These are phyloP conservation scores for Macrosteles quadrilineatus DNA, from an alignment of 1,140 invertebrate species.

Conservation along the genomic window DNA sequence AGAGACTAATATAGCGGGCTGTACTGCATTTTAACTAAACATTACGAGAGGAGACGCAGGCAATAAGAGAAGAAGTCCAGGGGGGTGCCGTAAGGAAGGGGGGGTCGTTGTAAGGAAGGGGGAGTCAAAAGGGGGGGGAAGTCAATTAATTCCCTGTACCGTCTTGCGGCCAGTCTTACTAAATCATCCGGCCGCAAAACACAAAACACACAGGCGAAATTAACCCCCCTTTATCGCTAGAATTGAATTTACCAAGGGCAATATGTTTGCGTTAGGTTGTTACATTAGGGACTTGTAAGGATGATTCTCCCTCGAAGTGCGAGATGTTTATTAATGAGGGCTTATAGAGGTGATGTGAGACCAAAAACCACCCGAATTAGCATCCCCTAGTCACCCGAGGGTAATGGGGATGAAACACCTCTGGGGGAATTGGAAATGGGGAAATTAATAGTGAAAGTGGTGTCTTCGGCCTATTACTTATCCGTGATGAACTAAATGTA, in stretches of 20 bases:
- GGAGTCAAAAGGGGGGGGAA: background rate
- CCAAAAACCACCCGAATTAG: no score
- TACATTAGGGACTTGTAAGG: no score
- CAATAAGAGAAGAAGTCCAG: background rate
- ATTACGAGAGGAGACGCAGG: constrained; percentile 1
- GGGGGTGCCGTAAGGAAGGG: no score
- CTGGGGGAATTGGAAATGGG: no score
- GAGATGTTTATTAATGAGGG: constrained; percentile 24
- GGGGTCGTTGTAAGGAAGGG: no score
- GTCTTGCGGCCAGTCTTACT: background rate
- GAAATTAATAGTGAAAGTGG: no score
- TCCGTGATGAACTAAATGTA: no score
- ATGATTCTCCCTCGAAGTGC: background rate
- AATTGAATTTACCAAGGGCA: constrained; percentile 14
- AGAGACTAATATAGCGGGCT: constrained; percentile 21
- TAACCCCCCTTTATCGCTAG: constrained; percentile 4
- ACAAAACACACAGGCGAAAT: constrained; percentile 20
- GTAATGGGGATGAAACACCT: no score
- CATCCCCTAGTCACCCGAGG: no score
- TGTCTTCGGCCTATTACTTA: no score
- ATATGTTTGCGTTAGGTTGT: constrained; percentile 16
- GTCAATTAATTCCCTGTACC: constrained; percentile 5
- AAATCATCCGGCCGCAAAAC: constrained; percentile 14
- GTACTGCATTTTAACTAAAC: constrained; percentile 20
- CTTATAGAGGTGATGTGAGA: constrained; percentile 1